Evolutionary conservation across 2,113 vertebrate genomes (phyloP), one percentile per base, ranked within the genome.

Genomic region (Saccopteryx bilineata): DNA sequence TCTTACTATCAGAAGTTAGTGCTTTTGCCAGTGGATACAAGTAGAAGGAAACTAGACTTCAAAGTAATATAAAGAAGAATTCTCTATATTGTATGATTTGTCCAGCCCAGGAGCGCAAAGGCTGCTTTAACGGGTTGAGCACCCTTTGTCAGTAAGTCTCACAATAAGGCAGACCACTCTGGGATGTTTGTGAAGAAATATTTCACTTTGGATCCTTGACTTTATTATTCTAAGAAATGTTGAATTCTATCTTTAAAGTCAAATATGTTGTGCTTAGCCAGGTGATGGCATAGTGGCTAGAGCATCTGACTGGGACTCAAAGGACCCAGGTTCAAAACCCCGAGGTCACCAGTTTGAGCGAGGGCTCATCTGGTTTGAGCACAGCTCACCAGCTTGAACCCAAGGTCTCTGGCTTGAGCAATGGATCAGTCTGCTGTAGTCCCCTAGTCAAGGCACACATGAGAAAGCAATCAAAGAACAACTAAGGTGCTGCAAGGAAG

Each of bases 171-270:
- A 7, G 0, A 68, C 66, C 12, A 80, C 68, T 87, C 1, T 23
- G n/a, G 46, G 7, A 80, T 94, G 48, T 84, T 79, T 54, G 4
- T 75, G 26, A 93, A 86, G 69, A 83, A 78, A 21, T 65, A 76
- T 91, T 75, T 88, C 72, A 15, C 14, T 63, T 92, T 52, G 92
- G 15, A 7, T 52, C 18, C 79, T 74, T 92, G 48, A 58, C 31
- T 85, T 78, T 50, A 50, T 92, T 48, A 84, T 89, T 74, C 31
- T 6, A 93, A 79, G 28, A 72, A 85, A 69, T 63, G 46, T 86
- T 85, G 46, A 68, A 84, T 88, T 89, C 46, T 88, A 1, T 84
- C 66, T 95, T 76, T 76, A 33, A 90, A 90, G 60, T 90, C 75
- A 74, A 18, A 12, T 87, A 75, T 14, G 23, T 79, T 90, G 8